phyloP scores from a whole-genome alignment of 2,888 invertebrate species.

The Campopleginae sp. region DNA sequence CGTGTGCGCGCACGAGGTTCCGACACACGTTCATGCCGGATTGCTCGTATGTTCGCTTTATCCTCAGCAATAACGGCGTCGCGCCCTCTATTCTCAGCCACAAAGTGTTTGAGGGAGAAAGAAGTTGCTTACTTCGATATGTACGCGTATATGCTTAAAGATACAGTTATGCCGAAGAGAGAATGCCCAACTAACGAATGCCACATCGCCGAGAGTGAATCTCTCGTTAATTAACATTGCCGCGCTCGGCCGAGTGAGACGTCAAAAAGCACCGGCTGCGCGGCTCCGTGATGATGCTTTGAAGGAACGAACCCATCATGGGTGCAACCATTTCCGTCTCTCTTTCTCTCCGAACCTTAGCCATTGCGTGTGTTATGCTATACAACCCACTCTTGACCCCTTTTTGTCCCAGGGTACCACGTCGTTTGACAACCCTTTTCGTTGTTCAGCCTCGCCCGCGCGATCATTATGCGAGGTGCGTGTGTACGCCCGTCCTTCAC shows the following conservation, averaged over 20 bases:
- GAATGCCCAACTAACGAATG: conserved; percentile 64
- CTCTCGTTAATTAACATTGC: conserved; percentile 83
- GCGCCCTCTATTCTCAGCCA: conserved; percentile 70
- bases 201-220: conserved; percentile 64
- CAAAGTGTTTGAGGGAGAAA: conserved; percentile 42
- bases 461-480: conserved; percentile 79
- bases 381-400: conserved; percentile 71
- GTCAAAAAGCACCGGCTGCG: conserved; percentile 75
- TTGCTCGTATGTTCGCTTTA: conserved; percentile 48
- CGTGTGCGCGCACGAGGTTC: conserved; percentile 43
- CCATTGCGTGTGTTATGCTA: conserved; percentile 59
- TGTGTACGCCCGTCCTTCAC: conserved; percentile 63
- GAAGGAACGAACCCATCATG: conserved; percentile 47
- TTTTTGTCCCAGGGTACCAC: conserved; percentile 68
- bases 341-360: conserved; percentile 31
- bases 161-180: conserved; percentile 43
- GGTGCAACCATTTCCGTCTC: conserved; percentile 7
- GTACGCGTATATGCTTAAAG: conserved; percentile 23
- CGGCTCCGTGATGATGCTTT: conserved; percentile 45
- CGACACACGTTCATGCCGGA: conserved; percentile 18
- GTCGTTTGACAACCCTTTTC: conserved; percentile 75
- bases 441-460: conserved; percentile 77
- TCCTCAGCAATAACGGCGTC: conserved; percentile 25
- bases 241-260: conserved; percentile 78
- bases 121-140: conserved; percentile 12